Evolutionary conservation across 2,797 vertebrate genomes (phyloP).

Genomic region (Rhabdomys pumilio): DNA sequence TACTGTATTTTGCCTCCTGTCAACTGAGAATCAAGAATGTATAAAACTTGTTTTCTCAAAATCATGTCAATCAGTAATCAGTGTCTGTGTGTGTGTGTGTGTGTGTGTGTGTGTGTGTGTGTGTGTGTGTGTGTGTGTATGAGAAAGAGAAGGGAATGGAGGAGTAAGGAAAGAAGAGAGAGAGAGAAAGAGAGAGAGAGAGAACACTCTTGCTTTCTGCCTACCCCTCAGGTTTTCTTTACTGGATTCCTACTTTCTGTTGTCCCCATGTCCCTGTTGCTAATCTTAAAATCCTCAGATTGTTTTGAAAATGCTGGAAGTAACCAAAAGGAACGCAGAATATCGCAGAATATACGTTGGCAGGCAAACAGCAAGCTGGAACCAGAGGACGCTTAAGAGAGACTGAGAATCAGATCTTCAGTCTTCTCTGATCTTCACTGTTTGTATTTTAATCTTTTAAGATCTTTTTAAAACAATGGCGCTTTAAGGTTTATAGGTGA

Average conservation of each 20-base stretch:
- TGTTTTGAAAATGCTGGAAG: slow-evolving; percentile 53
- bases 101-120: no score
- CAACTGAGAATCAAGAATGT: slow-evolving; percentile 55
- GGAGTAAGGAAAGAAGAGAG: no score
- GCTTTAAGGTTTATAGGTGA: slow-evolving; percentile 29
- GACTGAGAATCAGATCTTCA: slow-evolving; percentile 37
- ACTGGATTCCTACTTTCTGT: neutral
- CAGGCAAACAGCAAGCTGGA: slow-evolving; percentile 5
- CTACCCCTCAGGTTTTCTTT: slow-evolving; percentile 14
- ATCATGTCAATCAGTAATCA: slow-evolving; percentile 27
- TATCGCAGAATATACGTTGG: neutral
- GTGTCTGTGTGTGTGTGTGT: no score
- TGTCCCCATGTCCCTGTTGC: neutral
- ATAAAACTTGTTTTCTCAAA: slow-evolving; percentile 53
- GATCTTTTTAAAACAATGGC: slow-evolving; percentile 49
- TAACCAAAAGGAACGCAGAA: neutral
- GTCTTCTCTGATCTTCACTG: neutral
- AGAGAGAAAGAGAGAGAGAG: no score
- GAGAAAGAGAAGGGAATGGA: no score
- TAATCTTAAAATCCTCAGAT: slow-evolving; percentile 34
- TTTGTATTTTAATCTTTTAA: slow-evolving; percentile 37
- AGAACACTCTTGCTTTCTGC: neutral
- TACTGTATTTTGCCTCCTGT: neutral
- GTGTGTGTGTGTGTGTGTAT: no score
- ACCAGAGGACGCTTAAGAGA: neutral